Evolutionary conservation across 2,797 vertebrate species (phyloP), one percentile per base, ranked within the genome.

Genomic region (Cephalopachus bancanus): DNA sequence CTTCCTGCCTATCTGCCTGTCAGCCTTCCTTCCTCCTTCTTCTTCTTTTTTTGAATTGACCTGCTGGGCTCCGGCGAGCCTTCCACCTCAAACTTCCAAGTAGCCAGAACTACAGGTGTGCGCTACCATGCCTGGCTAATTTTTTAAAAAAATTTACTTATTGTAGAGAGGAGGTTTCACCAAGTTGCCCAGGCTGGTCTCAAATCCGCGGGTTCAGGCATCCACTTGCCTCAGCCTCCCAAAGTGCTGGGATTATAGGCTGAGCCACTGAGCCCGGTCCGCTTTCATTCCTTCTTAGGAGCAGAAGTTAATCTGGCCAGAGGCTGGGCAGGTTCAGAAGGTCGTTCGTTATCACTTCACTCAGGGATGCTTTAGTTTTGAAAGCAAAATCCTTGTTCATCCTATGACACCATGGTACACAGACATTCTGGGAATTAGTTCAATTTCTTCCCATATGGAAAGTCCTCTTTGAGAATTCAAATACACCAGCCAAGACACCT

Each of bases 201-300:
- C 30, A n/a, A 69, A 69, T 69, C 33, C 65, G 30, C n/a, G 16
- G 17, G 30, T n/a, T 69, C 30, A 69, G 33, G 65, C 16, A 19
- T 33, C 65, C n/a, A n/a, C n/a, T n/a, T 33, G 65, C 65, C 33
- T 69, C 8, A 17, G 19, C 15, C 65, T 69, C 65, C 15, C 65
- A 69, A 69, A 69, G n/a, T 19, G 65, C 65, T 33, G 15, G 33
- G n/a, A 69, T 69, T 17, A 69, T 8, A 69, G 16, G n/a, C 33
- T 62, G 60, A 8, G 7, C 22, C 60, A 20, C 65, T 17, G 30
- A 28, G 30, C 65, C 15, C 30, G n/a, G 16, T 7, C 30, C 44
- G 20, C n/a, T 64, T 84, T 75, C 44, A 86, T 69, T 72, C 80
- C 44, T 65, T 55, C 67, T 89, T 65, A 67, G 74, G 53, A 96